Conservation (phyloP, 2,797 vertebrate species). For the Ceyx erithaca region DNA sequence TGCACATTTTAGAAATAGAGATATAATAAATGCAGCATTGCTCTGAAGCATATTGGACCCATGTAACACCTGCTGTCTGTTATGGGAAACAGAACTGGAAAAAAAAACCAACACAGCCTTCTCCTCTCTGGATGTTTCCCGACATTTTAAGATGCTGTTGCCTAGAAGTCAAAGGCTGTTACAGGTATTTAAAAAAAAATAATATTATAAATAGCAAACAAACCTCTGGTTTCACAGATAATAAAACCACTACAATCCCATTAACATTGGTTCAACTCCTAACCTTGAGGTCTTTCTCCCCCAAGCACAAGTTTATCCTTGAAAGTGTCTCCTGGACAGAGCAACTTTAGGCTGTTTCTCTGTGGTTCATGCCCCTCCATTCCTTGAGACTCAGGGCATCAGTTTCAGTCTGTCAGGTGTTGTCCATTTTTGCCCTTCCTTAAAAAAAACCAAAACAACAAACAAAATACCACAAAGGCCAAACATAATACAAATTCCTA, state of each 20-base stretch:
- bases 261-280: not conserved
- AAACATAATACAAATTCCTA: not conserved
- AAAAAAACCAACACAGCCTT: not conserved
- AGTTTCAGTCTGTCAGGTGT: not conserved
- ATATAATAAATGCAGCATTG: not conserved
- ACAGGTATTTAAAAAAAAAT: not conserved
- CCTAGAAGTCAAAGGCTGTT: not conserved
- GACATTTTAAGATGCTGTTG: not conserved
- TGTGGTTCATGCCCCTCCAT: fast-evolving
- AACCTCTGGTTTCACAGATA: not conserved
- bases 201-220: not conserved
- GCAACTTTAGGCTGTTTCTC: not conserved
- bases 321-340: not conserved
- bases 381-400: not conserved
- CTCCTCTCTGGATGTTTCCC: not conserved
- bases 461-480: no score
- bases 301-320: conserved; percentile 3
- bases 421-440: not conserved
- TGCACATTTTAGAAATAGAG: not conserved
- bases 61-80: not conserved
- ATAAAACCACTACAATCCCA: not conserved
- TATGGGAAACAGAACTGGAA: not conserved
- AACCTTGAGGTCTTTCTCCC: not conserved
- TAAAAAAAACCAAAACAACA: not conserved
- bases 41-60: not conserved